Conservation (phyloP, 2,797 vertebrate species). For the Leuciscus waleckii region DNA sequence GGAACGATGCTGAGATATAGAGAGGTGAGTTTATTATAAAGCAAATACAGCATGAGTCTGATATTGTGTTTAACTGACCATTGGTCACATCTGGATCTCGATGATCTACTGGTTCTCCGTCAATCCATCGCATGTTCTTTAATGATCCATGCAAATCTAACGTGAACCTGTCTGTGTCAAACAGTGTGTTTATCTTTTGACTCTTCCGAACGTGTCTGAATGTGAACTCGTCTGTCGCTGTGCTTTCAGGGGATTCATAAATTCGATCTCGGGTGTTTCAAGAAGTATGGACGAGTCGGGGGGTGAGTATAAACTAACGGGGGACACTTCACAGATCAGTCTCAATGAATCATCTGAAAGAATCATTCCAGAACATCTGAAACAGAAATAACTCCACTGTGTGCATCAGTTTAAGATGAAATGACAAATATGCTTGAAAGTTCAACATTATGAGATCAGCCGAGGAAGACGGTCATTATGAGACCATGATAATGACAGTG, state of each 20-base stretch:
- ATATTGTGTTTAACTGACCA: background rate
- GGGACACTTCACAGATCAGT: background rate
- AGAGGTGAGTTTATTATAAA: constrained; percentile 55
- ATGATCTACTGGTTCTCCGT: background rate
- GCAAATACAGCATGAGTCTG: background rate
- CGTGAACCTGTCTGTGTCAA: background rate
- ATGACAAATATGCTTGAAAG: background rate
- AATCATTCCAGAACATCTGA: background rate
- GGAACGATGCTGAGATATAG: constrained; percentile 72
- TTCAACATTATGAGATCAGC: background rate
- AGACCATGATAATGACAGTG: too few species aligned
- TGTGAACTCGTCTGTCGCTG: background rate
- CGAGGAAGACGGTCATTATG: background rate
- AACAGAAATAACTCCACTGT: background rate
- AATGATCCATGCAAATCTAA: background rate
- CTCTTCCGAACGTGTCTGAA: background rate
- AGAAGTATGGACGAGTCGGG: constrained; percentile 78
- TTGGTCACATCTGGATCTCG: background rate
- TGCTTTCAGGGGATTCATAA: constrained; percentile 66
- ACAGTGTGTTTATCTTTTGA: background rate
- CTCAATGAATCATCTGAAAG: background rate
- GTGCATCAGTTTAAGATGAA: background rate
- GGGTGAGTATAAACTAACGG: constrained; percentile 69
- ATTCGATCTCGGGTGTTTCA: constrained; percentile 69
- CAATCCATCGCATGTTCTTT: background rate